Evolutionary conservation across 2,113 vertebrate genomes (phyloP).

Genomic region (Chaetodon auriga): DNA sequence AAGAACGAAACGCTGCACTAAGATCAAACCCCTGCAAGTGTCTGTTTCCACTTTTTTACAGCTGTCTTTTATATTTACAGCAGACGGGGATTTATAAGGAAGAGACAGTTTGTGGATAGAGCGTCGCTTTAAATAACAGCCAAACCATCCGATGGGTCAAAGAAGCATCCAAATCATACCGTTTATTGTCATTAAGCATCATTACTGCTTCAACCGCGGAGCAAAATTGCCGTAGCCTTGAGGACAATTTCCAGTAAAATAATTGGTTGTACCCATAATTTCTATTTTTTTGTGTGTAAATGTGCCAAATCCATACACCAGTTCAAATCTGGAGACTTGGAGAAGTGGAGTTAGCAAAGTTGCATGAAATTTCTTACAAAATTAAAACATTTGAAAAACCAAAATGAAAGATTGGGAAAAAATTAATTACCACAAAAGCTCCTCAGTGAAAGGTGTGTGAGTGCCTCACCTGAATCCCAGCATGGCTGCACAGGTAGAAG

Average conservation of each 20-base stretch:
- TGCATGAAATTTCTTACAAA: neutral
- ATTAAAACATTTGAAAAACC: too few species aligned
- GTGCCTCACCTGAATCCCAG: slow-evolving; percentile 94
- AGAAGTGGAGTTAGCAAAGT: neutral
- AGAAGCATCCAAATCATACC: neutral
- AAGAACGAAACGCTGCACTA: neutral
- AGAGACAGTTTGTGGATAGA: neutral
- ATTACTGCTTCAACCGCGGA: slow-evolving; percentile 7
- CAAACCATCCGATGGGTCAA: slow-evolving; percentile 6
- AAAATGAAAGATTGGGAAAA: too few species aligned
- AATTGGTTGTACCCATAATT: neutral
- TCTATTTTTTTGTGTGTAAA: neutral
- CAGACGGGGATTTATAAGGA: neutral
- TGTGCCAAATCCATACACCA: neutral
- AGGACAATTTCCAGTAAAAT: neutral
- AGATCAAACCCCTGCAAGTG: neutral
- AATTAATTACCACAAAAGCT: neutral
- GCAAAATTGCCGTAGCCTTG: neutral
- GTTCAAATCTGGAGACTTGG: neutral
- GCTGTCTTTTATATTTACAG: neutral
- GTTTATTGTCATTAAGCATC: slow-evolving; percentile 16
- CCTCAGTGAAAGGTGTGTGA: too few species aligned
- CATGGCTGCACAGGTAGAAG: slow-evolving; percentile 99
- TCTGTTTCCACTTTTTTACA: neutral
- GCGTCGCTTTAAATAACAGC: neutral